Evolutionary conservation across 2,888 invertebrate genomes (phyloP).

Genomic region (Luperina nickerlii): DNA sequence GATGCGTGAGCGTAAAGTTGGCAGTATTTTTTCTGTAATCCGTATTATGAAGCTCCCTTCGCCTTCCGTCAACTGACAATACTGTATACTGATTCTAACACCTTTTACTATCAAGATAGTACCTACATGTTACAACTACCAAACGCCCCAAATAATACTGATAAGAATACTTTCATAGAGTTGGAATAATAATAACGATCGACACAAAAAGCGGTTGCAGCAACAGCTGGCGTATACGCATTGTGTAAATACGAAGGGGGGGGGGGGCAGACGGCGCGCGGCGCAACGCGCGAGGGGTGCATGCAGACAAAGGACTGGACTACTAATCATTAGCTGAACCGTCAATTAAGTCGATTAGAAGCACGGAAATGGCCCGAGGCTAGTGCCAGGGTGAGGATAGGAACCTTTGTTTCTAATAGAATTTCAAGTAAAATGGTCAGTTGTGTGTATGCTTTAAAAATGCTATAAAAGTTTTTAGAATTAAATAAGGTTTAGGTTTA

Average conservation of each 20-base stretch:
- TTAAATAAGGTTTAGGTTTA: background rate
- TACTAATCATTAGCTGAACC: slow-evolving; percentile 13
- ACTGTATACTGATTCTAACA: background rate
- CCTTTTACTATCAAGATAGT: background rate
- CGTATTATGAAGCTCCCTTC: background rate
- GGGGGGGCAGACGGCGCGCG: slow-evolving; percentile 2
- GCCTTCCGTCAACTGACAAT: background rate
- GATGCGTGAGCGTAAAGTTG: background rate
- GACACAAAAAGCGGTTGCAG: slow-evolving; percentile 47
- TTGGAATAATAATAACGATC: slow-evolving; percentile 50
- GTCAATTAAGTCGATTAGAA: slow-evolving; percentile 20
- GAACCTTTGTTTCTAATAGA: slow-evolving; percentile 1
- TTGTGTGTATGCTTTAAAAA: background rate
- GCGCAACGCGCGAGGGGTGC: slow-evolving; percentile 20
- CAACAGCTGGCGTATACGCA: slow-evolving; percentile 50
- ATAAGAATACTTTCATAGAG: slow-evolving; percentile 25
- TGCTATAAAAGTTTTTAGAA: background rate
- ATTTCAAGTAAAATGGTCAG: slow-evolving; percentile 3
- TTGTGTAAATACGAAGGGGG: slow-evolving; percentile 7
- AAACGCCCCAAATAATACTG: slow-evolving; percentile 5
- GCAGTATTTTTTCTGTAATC: background rate
- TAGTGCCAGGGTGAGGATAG: background rate
- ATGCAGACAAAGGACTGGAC: slow-evolving; percentile 21
- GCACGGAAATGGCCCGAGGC: slow-evolving; percentile 3
- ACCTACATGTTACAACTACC: background rate